Evolutionary conservation across 1,140 invertebrate species (phyloP), one percentile per base, ranked within the genome.

Genomic region (Heliconius melpomene): DNA sequence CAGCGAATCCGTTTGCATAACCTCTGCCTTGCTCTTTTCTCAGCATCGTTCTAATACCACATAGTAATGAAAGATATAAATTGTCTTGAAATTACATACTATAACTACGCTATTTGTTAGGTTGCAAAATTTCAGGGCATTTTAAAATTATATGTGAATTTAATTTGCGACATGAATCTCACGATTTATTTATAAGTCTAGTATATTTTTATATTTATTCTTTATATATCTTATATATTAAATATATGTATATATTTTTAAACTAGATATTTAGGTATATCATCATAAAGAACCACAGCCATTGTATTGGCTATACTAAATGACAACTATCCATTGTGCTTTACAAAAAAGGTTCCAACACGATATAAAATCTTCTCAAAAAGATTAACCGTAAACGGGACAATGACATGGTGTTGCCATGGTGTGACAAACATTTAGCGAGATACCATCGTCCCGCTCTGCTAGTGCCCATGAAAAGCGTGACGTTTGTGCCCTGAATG

Each of bases 371-470:
- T 60, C 20, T 66, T 36, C 54, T 66, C 26, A 66, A 66, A 66
- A 66, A 66, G 60, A 66, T 66, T 26, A 29, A 66, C 13, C 13
- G 60, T 66, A 66, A 60, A 13, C 23, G 54, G 50, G 11, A 32
- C 79, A 80, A 66, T 75, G 80, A 54, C 77, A 77, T 75, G 76
- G 80, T 26, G 46, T 16, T 46, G 50, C 57, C 46, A 81, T 75
- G 75, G 79, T 74, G 77, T 75, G 77, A 74, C 75, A 79, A 79
- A 80, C 83, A 89, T 89, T 89, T 85, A 74, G 84, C 84, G 83
- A 84, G 89, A 91, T 90, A 89, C 79, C 74, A 88, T 88, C 88
- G 89, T 90, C 66, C 66, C 87, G 89, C 87, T 89, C 89, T 88
- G 88, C 57, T 91, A 89, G 83, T 76, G 70, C 52, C 74, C 57